Conservation (phyloP, 2,113 vertebrate genomes). For the Hydrolagus affinis region DNA sequence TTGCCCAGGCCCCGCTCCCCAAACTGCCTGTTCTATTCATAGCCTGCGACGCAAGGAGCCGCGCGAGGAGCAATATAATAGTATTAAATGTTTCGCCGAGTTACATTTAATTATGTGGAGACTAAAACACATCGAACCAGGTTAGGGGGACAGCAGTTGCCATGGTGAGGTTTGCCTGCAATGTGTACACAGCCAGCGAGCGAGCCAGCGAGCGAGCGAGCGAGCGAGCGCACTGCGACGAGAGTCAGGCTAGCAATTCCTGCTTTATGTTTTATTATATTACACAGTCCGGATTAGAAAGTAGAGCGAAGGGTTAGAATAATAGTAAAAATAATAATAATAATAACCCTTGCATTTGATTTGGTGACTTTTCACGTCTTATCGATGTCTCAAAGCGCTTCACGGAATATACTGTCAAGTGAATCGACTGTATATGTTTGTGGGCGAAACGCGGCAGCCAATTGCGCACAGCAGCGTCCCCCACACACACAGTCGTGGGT, state of each 20-base stretch:
- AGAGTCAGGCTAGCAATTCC: neutral
- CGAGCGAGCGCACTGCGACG: neutral
- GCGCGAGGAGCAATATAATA: neutral
- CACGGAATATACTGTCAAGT: too few relatives aligned
- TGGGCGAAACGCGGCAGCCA: too few relatives aligned
- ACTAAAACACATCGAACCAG: neutral
- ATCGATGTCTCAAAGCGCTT: too few relatives aligned
- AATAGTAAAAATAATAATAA: too few relatives aligned
- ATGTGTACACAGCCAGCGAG: neutral
- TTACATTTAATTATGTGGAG: conserved; percentile 12
- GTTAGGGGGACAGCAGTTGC: neutral
- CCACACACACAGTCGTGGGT: too few relatives aligned
- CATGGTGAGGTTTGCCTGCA: neutral
- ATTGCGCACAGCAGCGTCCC: too few relatives aligned
- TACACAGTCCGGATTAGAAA: neutral
- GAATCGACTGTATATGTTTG: too few relatives aligned
- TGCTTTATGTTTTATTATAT: neutral
- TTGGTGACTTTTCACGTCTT: too few relatives aligned
- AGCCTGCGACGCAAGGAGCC: neutral
- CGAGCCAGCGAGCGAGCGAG: too few relatives aligned
- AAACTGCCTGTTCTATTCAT: neutral
- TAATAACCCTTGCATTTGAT: too few relatives aligned
- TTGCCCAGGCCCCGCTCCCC: neutral
- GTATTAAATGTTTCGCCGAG: neutral
- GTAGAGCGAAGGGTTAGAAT: too few relatives aligned